Conservation (phyloP, 2,888 invertebrate species). For the Ectemnius cavifrons region DNA sequence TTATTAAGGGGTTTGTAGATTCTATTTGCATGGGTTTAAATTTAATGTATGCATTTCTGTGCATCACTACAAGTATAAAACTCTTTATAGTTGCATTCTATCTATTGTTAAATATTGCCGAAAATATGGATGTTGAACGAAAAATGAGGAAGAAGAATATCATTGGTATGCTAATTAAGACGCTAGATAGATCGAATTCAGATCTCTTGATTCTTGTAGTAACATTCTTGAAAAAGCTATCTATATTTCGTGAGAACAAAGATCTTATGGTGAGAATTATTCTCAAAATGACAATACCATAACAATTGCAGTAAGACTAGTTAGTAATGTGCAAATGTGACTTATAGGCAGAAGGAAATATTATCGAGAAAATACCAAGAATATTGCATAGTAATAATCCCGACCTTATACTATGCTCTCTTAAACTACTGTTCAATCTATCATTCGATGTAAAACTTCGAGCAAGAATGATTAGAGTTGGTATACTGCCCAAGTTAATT, state of each 20-base stretch:
- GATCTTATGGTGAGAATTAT: conserved; percentile 86
- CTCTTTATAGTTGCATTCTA: conserved; percentile 88
- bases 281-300: neutral
- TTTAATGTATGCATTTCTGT: neutral
- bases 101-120: conserved; percentile 95
- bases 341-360: conserved; percentile 83
- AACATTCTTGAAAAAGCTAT: conserved; percentile 96
- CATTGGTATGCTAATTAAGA: conserved; percentile 91
- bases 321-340: neutral
- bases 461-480: conserved; percentile 93
- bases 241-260: conserved; percentile 96
- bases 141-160: conserved; percentile 98
- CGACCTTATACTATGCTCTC: conserved; percentile 89
- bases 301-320: conserved; percentile 12
- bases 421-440: conserved; percentile 95
- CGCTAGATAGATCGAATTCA: conserved; percentile 92
- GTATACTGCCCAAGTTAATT: conserved; percentile 93
- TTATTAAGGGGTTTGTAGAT: conserved; percentile 83
- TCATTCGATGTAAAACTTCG: conserved; percentile 95
- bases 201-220: conserved; percentile 94
- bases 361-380: conserved; percentile 90
- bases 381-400: conserved; percentile 84
- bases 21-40: conserved; percentile 6
- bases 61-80: too few species aligned
- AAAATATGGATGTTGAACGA: conserved; percentile 96